Evolutionary conservation across 2,888 invertebrate species (phyloP).

Genomic region (Chrysotoxum bicinctum): DNA sequence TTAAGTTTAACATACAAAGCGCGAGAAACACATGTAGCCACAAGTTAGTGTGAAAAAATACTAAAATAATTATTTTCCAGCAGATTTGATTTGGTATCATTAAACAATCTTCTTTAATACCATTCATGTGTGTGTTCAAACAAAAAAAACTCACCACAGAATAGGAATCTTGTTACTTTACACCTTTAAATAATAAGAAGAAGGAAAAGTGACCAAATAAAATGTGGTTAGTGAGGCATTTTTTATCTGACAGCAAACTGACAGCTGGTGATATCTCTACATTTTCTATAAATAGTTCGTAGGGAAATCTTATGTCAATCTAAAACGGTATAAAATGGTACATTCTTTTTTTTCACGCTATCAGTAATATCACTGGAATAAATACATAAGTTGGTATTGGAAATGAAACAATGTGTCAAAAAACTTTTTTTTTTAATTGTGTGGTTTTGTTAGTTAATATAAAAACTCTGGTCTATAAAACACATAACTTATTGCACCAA

Average conservation of each 20-base stretch:
- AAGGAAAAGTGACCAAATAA: slow-evolving; percentile 1
- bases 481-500: too few relatives aligned
- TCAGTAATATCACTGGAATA: too few relatives aligned
- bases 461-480: too few relatives aligned
- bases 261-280: neutral
- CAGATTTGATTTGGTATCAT: slow-evolving; percentile 15
- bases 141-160: slow-evolving; percentile 17
- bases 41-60: slow-evolving; percentile 21
- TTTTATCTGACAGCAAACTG: slow-evolving; percentile 2
- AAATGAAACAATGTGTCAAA: too few relatives aligned
- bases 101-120: neutral
- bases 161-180: slow-evolving; percentile 21
- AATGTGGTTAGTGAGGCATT: neutral
- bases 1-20: slow-evolving; percentile 2
- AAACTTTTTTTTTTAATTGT: too few relatives aligned
- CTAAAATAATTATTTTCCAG: slow-evolving; percentile 34
- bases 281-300: neutral
- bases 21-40: slow-evolving; percentile 21
- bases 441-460: too few relatives aligned
- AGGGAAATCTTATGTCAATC: neutral
- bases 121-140: neutral
- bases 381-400: too few relatives aligned
- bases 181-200: neutral
- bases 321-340: neutral
- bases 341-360: too few relatives aligned